Conservation (phyloP, 2,888 invertebrate species). For the Adelphocoris suturalis region DNA sequence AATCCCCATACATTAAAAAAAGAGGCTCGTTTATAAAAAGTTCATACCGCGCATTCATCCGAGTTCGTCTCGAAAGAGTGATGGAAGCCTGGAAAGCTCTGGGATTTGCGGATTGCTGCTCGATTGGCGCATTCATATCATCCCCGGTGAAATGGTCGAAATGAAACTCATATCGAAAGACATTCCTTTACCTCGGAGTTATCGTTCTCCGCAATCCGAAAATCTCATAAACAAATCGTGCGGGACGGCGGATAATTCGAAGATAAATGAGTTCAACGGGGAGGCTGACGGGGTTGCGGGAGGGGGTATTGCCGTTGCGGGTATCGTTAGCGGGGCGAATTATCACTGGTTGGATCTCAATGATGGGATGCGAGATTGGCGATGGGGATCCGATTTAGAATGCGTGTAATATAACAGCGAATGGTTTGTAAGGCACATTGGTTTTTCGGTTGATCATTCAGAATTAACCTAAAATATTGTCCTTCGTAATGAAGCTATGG, state of each 20-base stretch:
- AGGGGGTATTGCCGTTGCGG: background rate
- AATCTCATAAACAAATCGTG: slow-evolving; percentile 10
- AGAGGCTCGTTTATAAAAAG: too few species aligned
- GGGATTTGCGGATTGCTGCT: background rate
- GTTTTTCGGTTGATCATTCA: too few species aligned
- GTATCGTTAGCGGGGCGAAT: background rate
- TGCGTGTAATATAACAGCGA: too few species aligned
- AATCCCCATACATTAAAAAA: too few species aligned
- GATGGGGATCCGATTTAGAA: background rate
- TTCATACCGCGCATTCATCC: too few species aligned
- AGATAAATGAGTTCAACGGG: background rate
- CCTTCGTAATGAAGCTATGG: too few species aligned
- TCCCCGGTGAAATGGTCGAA: slow-evolving; percentile 6
- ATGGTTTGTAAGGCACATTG: too few species aligned
- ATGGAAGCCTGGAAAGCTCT: background rate
- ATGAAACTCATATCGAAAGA: slow-evolving; percentile 4
- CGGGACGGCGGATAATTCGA: background rate
- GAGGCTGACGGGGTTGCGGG: background rate
- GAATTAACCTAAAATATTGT: too few species aligned
- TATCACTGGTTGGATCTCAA: background rate
- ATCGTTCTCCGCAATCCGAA: background rate
- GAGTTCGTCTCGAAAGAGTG: too few species aligned
- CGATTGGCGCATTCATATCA: slow-evolving; percentile 5
- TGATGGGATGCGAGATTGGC: background rate
- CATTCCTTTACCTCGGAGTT: slow-evolving; percentile 22